phyloP scores from a whole-genome alignment of 2,888 invertebrate species.

The Bedellia somnulentella region DNA sequence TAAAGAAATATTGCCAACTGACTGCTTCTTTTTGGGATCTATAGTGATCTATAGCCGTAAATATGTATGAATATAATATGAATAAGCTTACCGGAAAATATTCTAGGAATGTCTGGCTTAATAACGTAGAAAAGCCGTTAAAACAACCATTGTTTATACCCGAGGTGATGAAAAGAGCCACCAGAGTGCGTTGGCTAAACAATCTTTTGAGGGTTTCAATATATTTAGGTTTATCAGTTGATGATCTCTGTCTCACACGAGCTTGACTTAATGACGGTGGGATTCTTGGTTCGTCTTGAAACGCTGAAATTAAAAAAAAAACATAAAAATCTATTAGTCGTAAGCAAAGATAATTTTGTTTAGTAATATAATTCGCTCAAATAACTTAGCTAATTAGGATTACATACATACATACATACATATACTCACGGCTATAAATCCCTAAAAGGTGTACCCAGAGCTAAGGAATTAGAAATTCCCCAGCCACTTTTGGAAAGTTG shows the following conservation, averaged over 20 bases:
- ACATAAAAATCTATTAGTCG: not conserved
- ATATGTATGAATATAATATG: too few relatives aligned
- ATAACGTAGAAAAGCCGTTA: slow-evolving; percentile 70
- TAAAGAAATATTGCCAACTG: too few relatives aligned
- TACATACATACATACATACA: too few relatives aligned
- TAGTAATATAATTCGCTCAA: too few relatives aligned
- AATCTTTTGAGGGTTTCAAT: slow-evolving; percentile 42
- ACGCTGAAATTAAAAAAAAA: slow-evolving; percentile 25
- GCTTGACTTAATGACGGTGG: slow-evolving; percentile 60
- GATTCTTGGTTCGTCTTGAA: slow-evolving; percentile 46
- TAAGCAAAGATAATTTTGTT: not conserved
- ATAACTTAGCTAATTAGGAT: too few relatives aligned
- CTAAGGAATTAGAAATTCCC: too few relatives aligned
- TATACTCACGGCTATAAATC: too few relatives aligned
- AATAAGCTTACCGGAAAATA: slow-evolving; percentile 30
- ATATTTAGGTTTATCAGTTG: slow-evolving; percentile 7
- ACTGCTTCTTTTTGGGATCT: too few relatives aligned
- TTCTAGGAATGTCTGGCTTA: slow-evolving; percentile 36
- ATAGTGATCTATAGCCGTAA: too few relatives aligned
- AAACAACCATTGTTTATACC: slow-evolving; percentile 74
- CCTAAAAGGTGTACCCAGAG: too few relatives aligned
- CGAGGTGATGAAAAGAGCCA: slow-evolving; percentile 63
- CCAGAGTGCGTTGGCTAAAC: slow-evolving; percentile 52
- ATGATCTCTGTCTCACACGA: slow-evolving; percentile 15
- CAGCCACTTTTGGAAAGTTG: too few relatives aligned